Conservation (phyloP, 2,797 vertebrate species). For the Smutsia temminckii region DNA sequence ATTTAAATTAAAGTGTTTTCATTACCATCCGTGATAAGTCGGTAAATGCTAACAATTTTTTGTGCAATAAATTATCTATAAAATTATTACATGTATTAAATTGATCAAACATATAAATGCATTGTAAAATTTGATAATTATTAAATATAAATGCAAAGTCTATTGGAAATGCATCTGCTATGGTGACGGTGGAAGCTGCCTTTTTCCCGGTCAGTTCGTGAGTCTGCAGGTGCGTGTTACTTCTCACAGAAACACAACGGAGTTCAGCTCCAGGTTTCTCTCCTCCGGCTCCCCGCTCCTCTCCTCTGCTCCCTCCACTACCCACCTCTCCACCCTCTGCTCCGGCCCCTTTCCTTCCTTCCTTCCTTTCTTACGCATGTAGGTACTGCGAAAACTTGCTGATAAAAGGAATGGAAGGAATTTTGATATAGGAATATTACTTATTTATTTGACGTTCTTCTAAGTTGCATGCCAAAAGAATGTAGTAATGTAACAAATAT, state of each 20-base stretch:
- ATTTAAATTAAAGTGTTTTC: neutral
- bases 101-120: neutral
- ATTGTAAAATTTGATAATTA: slow-evolving; percentile 19
- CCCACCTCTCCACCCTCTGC: no score
- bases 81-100: slow-evolving; percentile 20
- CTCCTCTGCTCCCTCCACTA: neutral
- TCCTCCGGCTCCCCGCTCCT: neutral
- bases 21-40: neutral
- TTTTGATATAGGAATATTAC: slow-evolving; percentile 6
- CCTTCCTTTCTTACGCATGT: slow-evolving; percentile 5
- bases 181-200: neutral
- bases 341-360: neutral
- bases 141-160: slow-evolving; percentile 16
- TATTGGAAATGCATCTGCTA: neutral
- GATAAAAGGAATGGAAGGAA: neutral
- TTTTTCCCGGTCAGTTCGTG: neutral
- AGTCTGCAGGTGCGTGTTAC: neutral
- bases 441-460: slow-evolving; percentile 16
- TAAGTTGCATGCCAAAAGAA: neutral
- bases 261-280: neutral
- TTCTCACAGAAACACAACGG: neutral
- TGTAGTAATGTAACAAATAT: neutral
- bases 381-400: neutral
- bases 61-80: neutral
- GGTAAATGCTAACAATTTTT: slow-evolving; percentile 32